Evolutionary conservation across 2,797 vertebrate species (phyloP), one percentile per base, ranked within the genome.

Genomic region (Pygocentrus nattereri): DNA sequence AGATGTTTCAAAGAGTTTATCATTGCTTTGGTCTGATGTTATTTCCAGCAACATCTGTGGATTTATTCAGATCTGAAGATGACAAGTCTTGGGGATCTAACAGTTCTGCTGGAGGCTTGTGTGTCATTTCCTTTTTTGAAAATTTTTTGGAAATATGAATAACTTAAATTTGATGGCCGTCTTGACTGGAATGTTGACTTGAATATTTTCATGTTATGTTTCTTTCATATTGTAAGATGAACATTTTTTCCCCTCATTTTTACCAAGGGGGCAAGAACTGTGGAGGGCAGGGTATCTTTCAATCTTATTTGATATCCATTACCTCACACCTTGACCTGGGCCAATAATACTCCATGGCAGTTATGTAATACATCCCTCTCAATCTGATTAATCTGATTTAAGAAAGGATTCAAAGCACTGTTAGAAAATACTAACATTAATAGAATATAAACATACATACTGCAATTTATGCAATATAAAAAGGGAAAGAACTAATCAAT

Each of bases 361-460:
- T 74, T 70, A 73, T 30, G 25, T 21, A 8, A 77, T 30, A 54
- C n/a, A 15, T 50, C 61, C 27, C 18, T 54, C 67, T 61, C 38
- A 64, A 19, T 78, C 64, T 19, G 41, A 30, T 58, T 71, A 38
- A 75, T 56, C 76, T 58, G n/a, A 78, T 44, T 54, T n/a, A 81
- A 72, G 41, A 61, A 76, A 41, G 61, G 30, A 34, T 34, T 77
- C 61, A 73, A 85, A 67, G 65, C 59, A 65, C 23, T 49, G 62
- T 68, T 68, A 70, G 72, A 54, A 83, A 85, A 79, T 25, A 44
- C 69, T 83, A 59, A 74, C 52, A 74, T 69, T 21, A 61, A 64
- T 25, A 50, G 21, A 67, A 59, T 69, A 52, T 54, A 78, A 64
- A 76, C 71, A 31, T 50, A 73, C 74, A 74, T 69, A 50, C 21